Percentiles rank a stretch among this genome's conserved stretches.
Evolutionary conservation across 2,888 invertebrate genomes (phyloP).

Genomic region (Habroteleia sp.): DNA sequence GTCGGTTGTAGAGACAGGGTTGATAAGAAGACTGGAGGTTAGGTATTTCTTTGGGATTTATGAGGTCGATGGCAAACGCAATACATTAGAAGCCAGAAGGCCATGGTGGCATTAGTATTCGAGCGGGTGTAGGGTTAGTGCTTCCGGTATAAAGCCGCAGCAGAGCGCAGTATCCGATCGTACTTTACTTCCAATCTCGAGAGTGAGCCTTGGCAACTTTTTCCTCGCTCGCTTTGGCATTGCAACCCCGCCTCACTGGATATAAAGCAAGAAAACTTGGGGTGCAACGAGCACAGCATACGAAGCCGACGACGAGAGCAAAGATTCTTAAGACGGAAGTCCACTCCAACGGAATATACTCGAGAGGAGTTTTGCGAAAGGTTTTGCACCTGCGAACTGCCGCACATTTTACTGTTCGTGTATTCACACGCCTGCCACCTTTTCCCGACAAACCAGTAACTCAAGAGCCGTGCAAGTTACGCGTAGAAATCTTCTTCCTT

Average conservation of each 20-base stretch:
- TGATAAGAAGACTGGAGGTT: conserved; percentile 44
- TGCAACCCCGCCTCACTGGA: conserved; percentile 38
- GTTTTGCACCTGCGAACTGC: conserved; percentile 46
- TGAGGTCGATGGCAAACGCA: conserved; percentile 58
- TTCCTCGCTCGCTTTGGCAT: conserved; percentile 42
- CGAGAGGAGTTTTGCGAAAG: conserved; percentile 41
- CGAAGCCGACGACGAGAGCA: conserved; percentile 33
- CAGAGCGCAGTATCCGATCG: conserved; percentile 62
- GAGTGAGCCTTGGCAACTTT: conserved; percentile 63
- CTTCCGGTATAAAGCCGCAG: conserved; percentile 57
- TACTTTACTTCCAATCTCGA: conserved; percentile 66
- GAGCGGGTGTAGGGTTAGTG: conserved; percentile 57
- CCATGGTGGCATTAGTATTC: conserved; percentile 59
- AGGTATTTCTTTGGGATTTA: conserved; percentile 62
- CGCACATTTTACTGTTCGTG: conserved; percentile 18
- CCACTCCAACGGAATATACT: conserved; percentile 46
- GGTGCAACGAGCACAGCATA: conserved; percentile 34
- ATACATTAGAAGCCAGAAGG: conserved; percentile 57
- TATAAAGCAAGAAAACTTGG: conserved; percentile 51
- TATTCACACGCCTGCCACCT: conserved; percentile 36
- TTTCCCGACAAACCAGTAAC: conserved; percentile 41
- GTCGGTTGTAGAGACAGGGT: conserved; percentile 30
- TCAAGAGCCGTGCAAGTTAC: conserved; percentile 24
- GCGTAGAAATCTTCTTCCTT: conserved; percentile 13
- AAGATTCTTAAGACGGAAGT: conserved; percentile 55